A percentile compares a stretch with the other conserved stretches of the same genome.
phyloP scores from a whole-genome alignment of 2,797 vertebrate genomes.

The Calcarius lapponicus region DNA sequence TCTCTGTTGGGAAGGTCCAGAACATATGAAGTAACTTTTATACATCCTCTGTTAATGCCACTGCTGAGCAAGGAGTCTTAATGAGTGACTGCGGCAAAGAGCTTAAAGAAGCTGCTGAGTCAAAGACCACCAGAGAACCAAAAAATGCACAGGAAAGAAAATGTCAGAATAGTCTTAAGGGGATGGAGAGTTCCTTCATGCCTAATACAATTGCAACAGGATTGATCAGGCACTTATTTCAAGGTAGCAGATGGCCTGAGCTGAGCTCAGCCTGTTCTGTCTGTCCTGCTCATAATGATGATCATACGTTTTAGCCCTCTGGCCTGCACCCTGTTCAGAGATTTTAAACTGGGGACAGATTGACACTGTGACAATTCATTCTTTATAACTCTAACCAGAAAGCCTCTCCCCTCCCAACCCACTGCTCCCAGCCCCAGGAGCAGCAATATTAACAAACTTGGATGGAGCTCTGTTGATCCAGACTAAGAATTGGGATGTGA shows the following conservation, averaged over 20 bases:
- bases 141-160: not conserved
- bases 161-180: not conserved
- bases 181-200: not conserved
- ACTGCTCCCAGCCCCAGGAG: not conserved
- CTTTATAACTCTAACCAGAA: not conserved
- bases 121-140: not conserved
- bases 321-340: not conserved
- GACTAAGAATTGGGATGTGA: not conserved
- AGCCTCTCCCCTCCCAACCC: accelerated
- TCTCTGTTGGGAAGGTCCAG: not conserved
- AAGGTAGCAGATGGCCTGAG: not conserved
- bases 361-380: not conserved
- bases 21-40: not conserved
- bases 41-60: not conserved
- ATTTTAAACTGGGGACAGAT: not conserved
- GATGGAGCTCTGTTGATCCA: not conserved
- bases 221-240: not conserved
- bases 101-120: not conserved
- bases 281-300: not conserved
- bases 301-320: not conserved
- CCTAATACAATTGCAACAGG: not conserved
- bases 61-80: not conserved
- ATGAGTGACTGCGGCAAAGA: not conserved
- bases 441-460: not conserved
- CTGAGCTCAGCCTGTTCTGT: not conserved